These are phyloP conservation scores for Nycticorax nycticorax DNA, from an alignment of 2,113 vertebrate species.

Conservation along the genomic window DNA sequence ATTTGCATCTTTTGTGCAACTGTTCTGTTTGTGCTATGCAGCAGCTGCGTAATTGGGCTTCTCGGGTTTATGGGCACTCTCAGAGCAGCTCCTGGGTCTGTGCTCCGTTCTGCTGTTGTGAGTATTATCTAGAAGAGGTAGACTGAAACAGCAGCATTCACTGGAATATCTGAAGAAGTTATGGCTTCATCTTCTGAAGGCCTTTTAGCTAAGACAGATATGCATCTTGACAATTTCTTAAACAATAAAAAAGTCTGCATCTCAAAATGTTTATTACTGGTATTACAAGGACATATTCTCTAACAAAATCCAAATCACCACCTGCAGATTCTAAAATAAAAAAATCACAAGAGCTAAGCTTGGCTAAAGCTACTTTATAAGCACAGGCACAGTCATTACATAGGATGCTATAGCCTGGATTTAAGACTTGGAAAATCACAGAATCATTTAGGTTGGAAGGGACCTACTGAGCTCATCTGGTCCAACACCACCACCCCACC, in stretches of 20 bases:
- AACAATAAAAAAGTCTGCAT: neutral
- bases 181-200: neutral
- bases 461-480: neutral
- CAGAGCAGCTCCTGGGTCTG: neutral
- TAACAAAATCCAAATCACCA: neutral
- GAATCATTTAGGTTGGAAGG: neutral
- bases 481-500: neutral
- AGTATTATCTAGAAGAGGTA: neutral
- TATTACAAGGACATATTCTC: neutral
- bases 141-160: neutral
- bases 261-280: neutral
- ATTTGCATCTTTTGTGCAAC: neutral
- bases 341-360: neutral
- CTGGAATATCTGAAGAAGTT: neutral
- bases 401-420: neutral
- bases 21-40: neutral
- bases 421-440: neutral
- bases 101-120: neutral
- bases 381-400: neutral
- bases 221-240: accelerated
- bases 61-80: neutral
- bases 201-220: neutral
- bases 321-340: neutral
- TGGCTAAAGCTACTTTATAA: neutral
- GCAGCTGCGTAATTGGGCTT: neutral